Conservation (phyloP, 1,140 invertebrate species). For the Listronotus oregonensis region DNA sequence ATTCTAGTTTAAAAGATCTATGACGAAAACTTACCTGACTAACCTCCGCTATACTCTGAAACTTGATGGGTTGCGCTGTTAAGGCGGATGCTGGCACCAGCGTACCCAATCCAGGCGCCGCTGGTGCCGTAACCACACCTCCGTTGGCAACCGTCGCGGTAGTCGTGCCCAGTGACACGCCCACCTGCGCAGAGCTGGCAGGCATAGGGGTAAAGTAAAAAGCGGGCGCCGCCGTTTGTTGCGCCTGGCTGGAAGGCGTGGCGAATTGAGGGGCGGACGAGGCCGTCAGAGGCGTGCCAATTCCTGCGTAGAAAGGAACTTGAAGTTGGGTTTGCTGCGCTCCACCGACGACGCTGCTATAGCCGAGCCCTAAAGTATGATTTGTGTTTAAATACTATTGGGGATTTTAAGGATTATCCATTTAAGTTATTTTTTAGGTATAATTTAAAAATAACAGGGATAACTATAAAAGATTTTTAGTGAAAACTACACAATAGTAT, state of each 20-base stretch:
- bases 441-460: background rate
- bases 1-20: background rate
- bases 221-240: constrained; percentile 43
- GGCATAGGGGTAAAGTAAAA: constrained; percentile 51
- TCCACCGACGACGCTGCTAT: constrained; percentile 16
- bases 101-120: constrained; percentile 17
- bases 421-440: background rate
- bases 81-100: constrained; percentile 34
- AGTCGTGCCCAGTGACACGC: constrained; percentile 9
- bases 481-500: too few relatives aligned
- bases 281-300: constrained; percentile 10
- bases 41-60: constrained; percentile 49
- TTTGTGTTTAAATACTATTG: too few relatives aligned
- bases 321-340: constrained; percentile 39
- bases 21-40: constrained; percentile 53
- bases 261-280: constrained; percentile 37
- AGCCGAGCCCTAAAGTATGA: constrained; percentile 18
- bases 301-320: constrained; percentile 50
- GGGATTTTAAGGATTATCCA: background rate
- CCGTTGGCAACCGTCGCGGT: constrained; percentile 23
- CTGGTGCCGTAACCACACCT: constrained; percentile 2
- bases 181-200: constrained; percentile 27
- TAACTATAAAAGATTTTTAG: too few relatives aligned
- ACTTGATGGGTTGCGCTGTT: constrained; percentile 46
- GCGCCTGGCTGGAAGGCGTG: constrained; percentile 15